These are phyloP conservation scores for Montifringilla adamsi DNA, from an alignment of 2,113 vertebrate species.

Conservation along the genomic window DNA sequence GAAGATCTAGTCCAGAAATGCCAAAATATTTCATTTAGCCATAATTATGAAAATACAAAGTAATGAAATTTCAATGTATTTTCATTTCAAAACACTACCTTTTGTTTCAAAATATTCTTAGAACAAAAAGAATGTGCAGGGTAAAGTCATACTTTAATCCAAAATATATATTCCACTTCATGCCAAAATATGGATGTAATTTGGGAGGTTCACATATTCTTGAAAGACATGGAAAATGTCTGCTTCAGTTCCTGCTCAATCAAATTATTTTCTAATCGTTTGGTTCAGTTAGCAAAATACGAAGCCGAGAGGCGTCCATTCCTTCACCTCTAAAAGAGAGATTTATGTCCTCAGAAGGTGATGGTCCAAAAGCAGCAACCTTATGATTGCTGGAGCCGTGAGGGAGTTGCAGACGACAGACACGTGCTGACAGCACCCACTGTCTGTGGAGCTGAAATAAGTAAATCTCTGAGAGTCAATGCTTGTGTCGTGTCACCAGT, in stretches of 20 bases:
- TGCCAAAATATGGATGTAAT: constrained; percentile 39
- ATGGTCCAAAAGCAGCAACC: background rate
- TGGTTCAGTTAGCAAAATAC: background rate
- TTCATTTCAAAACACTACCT: constrained; percentile 33
- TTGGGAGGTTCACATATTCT: background rate
- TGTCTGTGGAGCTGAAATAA: background rate
- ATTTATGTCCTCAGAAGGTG: background rate
- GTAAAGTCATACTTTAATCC: background rate
- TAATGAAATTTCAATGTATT: background rate
- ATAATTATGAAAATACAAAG: background rate
- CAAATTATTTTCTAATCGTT: background rate
- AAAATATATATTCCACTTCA: constrained; percentile 18
- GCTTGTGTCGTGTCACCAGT: background rate
- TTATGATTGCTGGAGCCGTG: background rate
- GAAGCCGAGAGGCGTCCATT: background rate
- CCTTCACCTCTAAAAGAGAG: background rate
- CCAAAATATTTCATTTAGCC: background rate
- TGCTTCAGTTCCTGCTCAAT: constrained; percentile 2
- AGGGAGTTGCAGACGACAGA: background rate
- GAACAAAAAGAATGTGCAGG: background rate
- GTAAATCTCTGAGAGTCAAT: background rate
- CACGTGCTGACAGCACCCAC: background rate
- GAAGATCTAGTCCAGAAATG: background rate
- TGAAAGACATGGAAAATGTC: background rate
- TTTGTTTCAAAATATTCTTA: constrained; percentile 14